Evolutionary conservation across 2,888 invertebrate genomes (phyloP), one percentile per base, ranked within the genome.

Genomic region (Creontiades dilutus): DNA sequence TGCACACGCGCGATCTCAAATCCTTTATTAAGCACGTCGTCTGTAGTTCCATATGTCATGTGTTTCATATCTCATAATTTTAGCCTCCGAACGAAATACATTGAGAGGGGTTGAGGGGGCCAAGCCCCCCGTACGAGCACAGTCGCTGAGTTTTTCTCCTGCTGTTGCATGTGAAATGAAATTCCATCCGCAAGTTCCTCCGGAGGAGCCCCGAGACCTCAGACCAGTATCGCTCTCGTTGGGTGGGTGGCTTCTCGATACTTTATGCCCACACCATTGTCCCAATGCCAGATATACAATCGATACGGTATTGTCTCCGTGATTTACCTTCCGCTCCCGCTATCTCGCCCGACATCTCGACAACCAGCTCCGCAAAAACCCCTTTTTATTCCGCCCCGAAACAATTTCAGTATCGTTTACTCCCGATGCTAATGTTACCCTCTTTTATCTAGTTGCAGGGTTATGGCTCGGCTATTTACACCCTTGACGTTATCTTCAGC

Each of bases 261-360:
- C 88, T 88, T 88, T 88, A 88, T 88, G 88, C 88, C 76, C 88
- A 88, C 88, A 88, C 88, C 88, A 88, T 88, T 88, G 88, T 88
- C 88, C 88, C 78, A 88, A 88, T 88, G 88, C 88, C 88, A 88
- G 88, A 88, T 88, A 88, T 88, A 88, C 88, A 88, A 88, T 88
- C 88, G 88, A 88, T 88, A 88, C 88, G 88, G 88, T 88, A 88
- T 88, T 88, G 88, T 88, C 80, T 80, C 88, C 88, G 88, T 88
- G 88, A 88, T 88, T 88, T 88, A 88, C 88, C 78, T 78, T 80
- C 78, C 78, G 48, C 86, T 37, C 28, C 86, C 55, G 46, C 68
- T 88, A 88, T 88, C 88, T 47, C 88, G 88, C 55, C 55, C 88
- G 80, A 88, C 88, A 88, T 88, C 88, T 88, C 88, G 88, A 88